Evolutionary conservation across 2,113 vertebrate species (phyloP).

Genomic region (Octodon degus): DNA sequence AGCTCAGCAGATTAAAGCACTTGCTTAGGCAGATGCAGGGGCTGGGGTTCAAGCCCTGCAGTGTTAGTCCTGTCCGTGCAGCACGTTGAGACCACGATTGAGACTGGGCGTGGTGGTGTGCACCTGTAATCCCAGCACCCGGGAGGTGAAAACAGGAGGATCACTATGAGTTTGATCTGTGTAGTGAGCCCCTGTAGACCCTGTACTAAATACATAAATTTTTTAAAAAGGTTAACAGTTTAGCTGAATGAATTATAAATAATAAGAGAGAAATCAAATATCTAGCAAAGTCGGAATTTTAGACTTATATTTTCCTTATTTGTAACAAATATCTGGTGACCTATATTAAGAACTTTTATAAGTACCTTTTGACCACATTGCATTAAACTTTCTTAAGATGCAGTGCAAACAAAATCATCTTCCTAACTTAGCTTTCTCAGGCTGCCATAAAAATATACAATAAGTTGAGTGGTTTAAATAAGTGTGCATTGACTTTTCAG

Average conservation of each 20-base stretch:
- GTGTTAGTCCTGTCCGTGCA: no score
- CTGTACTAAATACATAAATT: no score
- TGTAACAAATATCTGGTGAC: neutral
- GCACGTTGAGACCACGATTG: no score
- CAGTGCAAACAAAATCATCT: neutral
- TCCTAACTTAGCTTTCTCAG: neutral
- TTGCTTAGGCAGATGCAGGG: no score
- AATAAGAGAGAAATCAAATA: neutral
- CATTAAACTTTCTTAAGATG: slow-evolving; percentile 18
- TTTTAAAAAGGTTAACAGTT: neutral
- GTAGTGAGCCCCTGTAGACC: no score
- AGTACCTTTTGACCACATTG: neutral
- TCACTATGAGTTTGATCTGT: no score
- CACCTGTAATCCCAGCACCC: no score
- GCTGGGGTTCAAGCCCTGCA: no score
- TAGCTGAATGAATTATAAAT: neutral
- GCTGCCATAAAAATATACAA: neutral
- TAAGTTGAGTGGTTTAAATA: neutral
- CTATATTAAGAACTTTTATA: neutral
- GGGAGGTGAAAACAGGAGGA: no score
- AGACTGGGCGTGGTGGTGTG: no score
- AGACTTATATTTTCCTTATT: neutral
- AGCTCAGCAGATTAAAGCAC: no score
- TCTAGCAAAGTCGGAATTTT: neutral
- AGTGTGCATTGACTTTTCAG: neutral